A percentile compares a stretch with the other conserved stretches of the same genome.
Conservation (phyloP, 2,113 vertebrate genomes). For the Campylomormyrus numenius region DNA sequence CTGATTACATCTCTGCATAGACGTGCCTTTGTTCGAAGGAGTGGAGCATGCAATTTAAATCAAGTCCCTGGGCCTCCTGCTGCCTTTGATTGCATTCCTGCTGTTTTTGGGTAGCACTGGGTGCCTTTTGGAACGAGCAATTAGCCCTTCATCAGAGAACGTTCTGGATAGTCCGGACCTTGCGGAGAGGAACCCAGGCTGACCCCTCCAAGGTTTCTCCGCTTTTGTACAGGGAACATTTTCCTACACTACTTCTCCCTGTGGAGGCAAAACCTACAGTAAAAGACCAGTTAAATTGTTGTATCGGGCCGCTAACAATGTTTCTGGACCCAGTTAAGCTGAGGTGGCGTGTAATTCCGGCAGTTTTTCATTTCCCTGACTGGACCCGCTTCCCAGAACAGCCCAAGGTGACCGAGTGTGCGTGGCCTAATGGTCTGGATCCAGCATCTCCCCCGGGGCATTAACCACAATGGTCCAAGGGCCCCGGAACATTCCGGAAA, state of each 20-base stretch:
- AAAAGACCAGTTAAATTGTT: background rate
- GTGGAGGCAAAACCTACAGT: background rate
- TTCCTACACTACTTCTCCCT: background rate
- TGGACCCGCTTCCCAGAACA: background rate
- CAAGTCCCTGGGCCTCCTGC: background rate
- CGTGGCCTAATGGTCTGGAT: background rate
- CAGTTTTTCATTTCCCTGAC: background rate
- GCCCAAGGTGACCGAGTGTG: background rate
- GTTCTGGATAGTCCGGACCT: background rate
- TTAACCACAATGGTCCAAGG: background rate
- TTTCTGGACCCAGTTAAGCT: background rate
- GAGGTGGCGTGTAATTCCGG: background rate
- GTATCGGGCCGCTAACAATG: background rate
- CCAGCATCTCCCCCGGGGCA: background rate
- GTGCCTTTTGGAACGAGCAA: background rate
- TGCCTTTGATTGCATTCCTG: background rate
- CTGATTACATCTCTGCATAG: background rate
- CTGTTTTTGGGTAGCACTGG: background rate
- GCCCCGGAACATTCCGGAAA: background rate
- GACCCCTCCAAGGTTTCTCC: background rate
- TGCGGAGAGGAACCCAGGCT: background rate
- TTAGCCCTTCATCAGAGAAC: background rate
- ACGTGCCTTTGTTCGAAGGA: background rate
- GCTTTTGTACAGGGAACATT: background rate
- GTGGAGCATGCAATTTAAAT: background rate